Evolutionary conservation across 1,140 invertebrate species (phyloP), one percentile per base, ranked within the genome.

Genomic region (Oscheius sp.): DNA sequence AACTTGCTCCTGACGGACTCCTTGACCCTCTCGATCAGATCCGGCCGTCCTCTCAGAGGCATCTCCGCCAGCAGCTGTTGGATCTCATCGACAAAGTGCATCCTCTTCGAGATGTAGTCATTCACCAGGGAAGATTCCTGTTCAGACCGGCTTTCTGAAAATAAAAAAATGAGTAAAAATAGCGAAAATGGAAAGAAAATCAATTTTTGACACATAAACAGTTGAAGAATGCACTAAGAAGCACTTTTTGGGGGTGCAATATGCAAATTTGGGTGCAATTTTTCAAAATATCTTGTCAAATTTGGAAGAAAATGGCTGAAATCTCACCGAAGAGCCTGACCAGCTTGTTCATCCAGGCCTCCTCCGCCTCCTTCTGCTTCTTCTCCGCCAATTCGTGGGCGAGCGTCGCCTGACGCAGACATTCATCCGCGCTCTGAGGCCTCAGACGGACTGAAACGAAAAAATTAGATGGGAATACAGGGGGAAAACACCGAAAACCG

Each of bases 321-420:
- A 10, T 28, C 62, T 20, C 2, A 64, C 62, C 65, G 49, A 67
- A 67, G 2, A 67, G 15, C 23, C 42, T 55, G n/a, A 36, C 52
- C 23, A 68, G 36, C 35, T 29, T 2, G n/a, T 68, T 68, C 55
- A 68, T 58, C 67, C 67, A 68, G 7, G 4, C 4, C 49, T 55
- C 49, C 23, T 55, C 49, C 15, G 49, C 49, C 49, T 55, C 49
- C 49, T 55, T 55, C 49, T 55, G 49, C 26, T 68, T 68, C 15
- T 49, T 32, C 35, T 68, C 67, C 3, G 45, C 3, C 15, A 59
- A 35, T 29, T 68, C 32, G 13, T 68, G 67, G 4, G 36, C 67
- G 7, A 34, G 32, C 1, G 55, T 55, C 0, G 49, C 20, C 52
- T 68, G 49, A 13, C 35, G n/a, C 13, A 68, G 49, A 1, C 38